These are phyloP conservation scores for Drosophila monieri DNA, from an alignment of 2,888 invertebrate genomes.

Conservation along the genomic window DNA sequence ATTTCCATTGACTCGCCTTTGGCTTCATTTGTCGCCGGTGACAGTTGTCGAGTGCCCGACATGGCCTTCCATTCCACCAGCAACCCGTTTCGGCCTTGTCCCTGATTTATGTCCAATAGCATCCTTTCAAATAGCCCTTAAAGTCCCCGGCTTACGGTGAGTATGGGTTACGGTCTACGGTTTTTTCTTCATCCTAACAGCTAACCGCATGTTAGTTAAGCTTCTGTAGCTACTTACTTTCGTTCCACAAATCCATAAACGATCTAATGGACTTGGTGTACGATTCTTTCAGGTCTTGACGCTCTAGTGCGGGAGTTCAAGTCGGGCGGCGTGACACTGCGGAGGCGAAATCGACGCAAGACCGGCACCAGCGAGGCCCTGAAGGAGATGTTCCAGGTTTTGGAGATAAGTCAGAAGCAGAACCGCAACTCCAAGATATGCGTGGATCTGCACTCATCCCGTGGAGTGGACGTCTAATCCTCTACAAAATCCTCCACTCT, in stretches of 20 bases:
- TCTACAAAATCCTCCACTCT: neutral
- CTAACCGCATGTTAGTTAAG: conserved; percentile 62
- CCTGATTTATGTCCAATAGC: conserved; percentile 68
- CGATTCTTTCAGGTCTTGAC: conserved; percentile 82
- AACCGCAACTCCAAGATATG: conserved; percentile 83
- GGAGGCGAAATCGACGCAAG: conserved; percentile 82
- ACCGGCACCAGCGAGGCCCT: conserved; percentile 83
- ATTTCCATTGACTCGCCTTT: conserved; percentile 54
- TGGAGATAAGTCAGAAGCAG: conserved; percentile 83
- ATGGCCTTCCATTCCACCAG: conserved; percentile 33
- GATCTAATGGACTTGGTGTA: neutral
- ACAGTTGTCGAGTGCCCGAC: conserved; percentile 64
- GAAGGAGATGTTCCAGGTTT: conserved; percentile 83
- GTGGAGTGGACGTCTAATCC: conserved; percentile 31
- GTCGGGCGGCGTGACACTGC: conserved; percentile 82
- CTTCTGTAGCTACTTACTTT: conserved; percentile 24
- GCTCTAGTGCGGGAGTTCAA: conserved; percentile 84
- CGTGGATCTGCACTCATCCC: conserved; percentile 74
- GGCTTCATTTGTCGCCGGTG: conserved; percentile 70
- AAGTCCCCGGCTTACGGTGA: conserved; percentile 53
- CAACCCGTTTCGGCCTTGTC: conserved; percentile 19
- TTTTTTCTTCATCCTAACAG: conserved; percentile 30
- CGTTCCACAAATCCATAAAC: neutral
- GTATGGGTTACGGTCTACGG: conserved; percentile 20
- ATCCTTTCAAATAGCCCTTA: conserved; percentile 43